A percentile compares a stretch with the other conserved stretches of the same genome.
These are phyloP conservation scores for Magallana angulata DNA, from an alignment of 1,140 invertebrate species.

Conservation along the genomic window DNA sequence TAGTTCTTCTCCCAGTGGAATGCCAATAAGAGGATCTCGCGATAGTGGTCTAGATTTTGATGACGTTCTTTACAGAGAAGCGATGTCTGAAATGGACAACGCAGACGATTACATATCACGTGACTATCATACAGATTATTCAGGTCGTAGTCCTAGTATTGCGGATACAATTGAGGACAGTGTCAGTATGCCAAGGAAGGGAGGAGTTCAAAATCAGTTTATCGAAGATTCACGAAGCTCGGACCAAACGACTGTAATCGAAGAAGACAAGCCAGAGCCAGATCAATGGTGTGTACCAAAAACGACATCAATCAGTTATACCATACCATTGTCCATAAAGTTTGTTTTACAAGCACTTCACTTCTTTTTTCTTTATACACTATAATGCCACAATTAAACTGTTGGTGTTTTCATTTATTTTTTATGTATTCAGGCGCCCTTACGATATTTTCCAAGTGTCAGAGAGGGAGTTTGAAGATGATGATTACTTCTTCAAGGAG, in stretches of 20 bases:
- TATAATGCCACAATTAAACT: too few relatives aligned
- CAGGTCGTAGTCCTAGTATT: constrained; percentile 16
- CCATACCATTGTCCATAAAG: too few relatives aligned
- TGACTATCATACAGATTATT: constrained; percentile 26
- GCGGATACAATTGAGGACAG: constrained; percentile 55
- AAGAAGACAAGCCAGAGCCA: constrained; percentile 39
- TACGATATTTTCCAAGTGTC: constrained; percentile 74
- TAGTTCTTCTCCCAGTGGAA: constrained; percentile 30
- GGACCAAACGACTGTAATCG: constrained; percentile 44
- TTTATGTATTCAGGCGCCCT: constrained; percentile 64
- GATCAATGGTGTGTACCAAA: constrained; percentile 38
- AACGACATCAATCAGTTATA: background rate
- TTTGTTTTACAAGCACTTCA: too few relatives aligned
- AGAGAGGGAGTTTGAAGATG: constrained; percentile 72
- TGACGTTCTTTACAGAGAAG: background rate
- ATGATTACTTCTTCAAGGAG: constrained; percentile 72
- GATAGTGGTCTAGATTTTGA: constrained; percentile 49
- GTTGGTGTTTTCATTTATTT: too few relatives aligned
- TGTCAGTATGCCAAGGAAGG: constrained; percentile 53
- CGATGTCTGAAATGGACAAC: constrained; percentile 23
- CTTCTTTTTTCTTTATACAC: too few relatives aligned
- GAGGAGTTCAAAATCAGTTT: background rate
- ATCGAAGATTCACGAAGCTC: constrained; percentile 64
- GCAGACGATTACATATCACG: constrained; percentile 22
- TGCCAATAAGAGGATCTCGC: constrained; percentile 41